Evolutionary conservation across 2,113 vertebrate genomes (phyloP).

Genomic region (Cynoglossus semilaevis): DNA sequence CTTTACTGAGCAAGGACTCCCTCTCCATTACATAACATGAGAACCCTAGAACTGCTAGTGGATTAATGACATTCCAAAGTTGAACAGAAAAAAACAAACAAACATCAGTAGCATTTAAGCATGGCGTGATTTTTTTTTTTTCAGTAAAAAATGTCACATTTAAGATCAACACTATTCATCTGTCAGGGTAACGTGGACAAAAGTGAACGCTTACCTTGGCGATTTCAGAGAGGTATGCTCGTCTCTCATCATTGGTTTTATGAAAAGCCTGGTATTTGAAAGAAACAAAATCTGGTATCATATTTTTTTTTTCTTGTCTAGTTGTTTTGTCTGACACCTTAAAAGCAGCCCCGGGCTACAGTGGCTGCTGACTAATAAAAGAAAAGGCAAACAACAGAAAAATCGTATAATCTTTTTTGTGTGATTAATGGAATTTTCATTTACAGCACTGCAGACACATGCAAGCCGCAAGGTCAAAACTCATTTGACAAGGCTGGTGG

Average conservation of each 20-base stretch:
- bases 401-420: too few relatives aligned
- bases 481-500: not conserved
- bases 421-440: too few relatives aligned
- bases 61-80: conserved; percentile 30
- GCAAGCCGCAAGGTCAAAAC: too few relatives aligned
- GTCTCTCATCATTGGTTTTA: conserved; percentile 79
- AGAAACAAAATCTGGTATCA: conserved; percentile 24
- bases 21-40: conserved; percentile 30
- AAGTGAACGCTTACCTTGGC: conserved; percentile 74
- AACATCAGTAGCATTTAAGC: not conserved
- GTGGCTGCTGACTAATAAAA: too few relatives aligned
- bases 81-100: conserved; percentile 13
- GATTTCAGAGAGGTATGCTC: conserved; percentile 80
- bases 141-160: not conserved
- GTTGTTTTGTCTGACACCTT: too few relatives aligned
- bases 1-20: conserved; percentile 13
- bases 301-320: too few relatives aligned
- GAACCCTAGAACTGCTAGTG: conserved; percentile 3
- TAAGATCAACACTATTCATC: conserved; percentile 2
- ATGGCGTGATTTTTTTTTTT: not conserved
- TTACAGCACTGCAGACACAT: too few relatives aligned
- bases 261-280: conserved; percentile 78
- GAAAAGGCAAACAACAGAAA: too few relatives aligned
- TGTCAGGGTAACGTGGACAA: not conserved
- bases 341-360: too few relatives aligned